phyloP scores from a whole-genome alignment of 2,113 vertebrate genomes.

The Gracilinanus agilis region DNA sequence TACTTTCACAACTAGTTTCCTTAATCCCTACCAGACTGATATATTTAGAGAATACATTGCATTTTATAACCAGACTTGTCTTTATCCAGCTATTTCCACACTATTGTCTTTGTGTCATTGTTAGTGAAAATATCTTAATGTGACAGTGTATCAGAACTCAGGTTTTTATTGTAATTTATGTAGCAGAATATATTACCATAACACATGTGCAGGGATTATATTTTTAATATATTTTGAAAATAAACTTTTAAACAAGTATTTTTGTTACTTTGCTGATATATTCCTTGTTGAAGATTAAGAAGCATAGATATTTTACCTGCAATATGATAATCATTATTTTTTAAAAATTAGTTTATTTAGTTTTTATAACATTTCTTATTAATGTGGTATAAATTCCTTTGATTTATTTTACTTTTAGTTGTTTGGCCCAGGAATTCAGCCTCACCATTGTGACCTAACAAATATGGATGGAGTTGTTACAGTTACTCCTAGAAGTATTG shows the following conservation, averaged over 20 bases:
- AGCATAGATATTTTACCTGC: neutral
- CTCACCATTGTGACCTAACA: slow-evolving; percentile 97
- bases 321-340: slow-evolving; percentile 4
- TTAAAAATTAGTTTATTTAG: neutral
- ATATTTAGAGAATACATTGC: neutral
- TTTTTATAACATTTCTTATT: neutral
- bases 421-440: slow-evolving; percentile 95
- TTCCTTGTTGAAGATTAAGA: neutral
- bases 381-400: neutral
- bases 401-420: slow-evolving; percentile 84
- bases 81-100: neutral
- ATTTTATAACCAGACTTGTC: neutral
- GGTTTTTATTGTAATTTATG: neutral
- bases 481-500: slow-evolving; percentile 92
- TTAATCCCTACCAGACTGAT: neutral
- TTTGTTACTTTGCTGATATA: neutral
- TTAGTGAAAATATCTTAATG: neutral
- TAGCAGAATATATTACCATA: neutral
- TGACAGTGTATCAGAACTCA: neutral
- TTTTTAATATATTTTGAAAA: neutral
- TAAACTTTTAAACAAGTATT: neutral
- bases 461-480: slow-evolving; percentile 98
- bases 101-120: neutral
- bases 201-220: neutral
- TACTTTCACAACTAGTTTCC: neutral